Evolutionary conservation across 2,113 vertebrate species (phyloP).

Genomic region (Elgaria multicarinata): DNA sequence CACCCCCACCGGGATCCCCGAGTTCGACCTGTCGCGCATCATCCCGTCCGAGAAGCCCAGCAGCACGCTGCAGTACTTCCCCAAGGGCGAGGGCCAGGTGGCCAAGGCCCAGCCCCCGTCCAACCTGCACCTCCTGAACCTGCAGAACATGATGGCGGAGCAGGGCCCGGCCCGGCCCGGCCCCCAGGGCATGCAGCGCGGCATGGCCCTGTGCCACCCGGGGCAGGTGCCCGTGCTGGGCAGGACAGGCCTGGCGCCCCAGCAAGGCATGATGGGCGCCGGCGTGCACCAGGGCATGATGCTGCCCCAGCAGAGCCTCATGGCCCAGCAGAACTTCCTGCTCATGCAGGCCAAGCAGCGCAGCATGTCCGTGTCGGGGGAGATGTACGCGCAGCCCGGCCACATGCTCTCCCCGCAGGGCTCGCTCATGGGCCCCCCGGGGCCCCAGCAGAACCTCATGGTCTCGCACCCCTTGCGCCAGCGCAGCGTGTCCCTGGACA

Average conservation of each 20-base stretch:
- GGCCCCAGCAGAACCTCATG: slow-evolving; percentile 92
- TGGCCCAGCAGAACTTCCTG: slow-evolving; percentile 96
- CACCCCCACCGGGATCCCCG: slow-evolving; percentile 91
- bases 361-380: slow-evolving; percentile 85
- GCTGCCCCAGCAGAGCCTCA: slow-evolving; percentile 85
- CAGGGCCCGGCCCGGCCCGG: slow-evolving; percentile 85
- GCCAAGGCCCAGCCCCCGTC: slow-evolving; percentile 85
- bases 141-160: slow-evolving; percentile 99
- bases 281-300: slow-evolving; percentile 91
- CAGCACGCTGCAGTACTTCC: slow-evolving; percentile 98
- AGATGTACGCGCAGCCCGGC: slow-evolving; percentile 90
- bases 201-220: slow-evolving; percentile 88
- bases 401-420: slow-evolving; percentile 92
- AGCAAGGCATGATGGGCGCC: slow-evolving; percentile 88
- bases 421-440: slow-evolving; percentile 89
- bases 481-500: slow-evolving; percentile 93
- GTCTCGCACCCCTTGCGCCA: slow-evolving; percentile 92
- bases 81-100: slow-evolving; percentile 86
- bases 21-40: slow-evolving; percentile 97
- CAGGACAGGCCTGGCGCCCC: slow-evolving; percentile 90
- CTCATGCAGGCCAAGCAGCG: slow-evolving; percentile 97
- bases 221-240: slow-evolving; percentile 91
- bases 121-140: slow-evolving; percentile 95
- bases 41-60: slow-evolving; percentile 98
- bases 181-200: slow-evolving; percentile 79